These are phyloP conservation scores for Bryconaethiops microstoma DNA, from an alignment of 2,797 vertebrate species.

Conservation along the genomic window DNA sequence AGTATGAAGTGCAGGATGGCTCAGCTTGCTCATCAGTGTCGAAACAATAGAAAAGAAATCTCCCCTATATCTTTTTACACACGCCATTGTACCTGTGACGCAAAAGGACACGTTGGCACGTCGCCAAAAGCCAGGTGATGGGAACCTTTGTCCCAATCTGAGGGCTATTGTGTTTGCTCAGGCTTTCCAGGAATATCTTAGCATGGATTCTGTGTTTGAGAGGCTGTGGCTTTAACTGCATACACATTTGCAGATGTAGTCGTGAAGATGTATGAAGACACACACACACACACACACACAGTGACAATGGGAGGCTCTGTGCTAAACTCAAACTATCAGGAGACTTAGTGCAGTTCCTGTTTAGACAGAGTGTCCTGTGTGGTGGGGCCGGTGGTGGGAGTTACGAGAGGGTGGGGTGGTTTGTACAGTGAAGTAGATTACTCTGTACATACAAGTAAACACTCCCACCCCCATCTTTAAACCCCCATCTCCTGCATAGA, in stretches of 20 bases:
- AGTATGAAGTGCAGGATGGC: neutral
- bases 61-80: neutral
- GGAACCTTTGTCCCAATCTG: neutral
- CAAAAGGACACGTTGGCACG: neutral
- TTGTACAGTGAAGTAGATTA: neutral
- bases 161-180: neutral
- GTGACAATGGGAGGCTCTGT: neutral
- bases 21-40: neutral
- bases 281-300: no score
- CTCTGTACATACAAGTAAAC: neutral
- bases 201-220: neutral
- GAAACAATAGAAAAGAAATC: no score
- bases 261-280: neutral
- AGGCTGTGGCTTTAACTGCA: neutral
- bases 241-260: neutral
- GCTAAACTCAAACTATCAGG: conserved; percentile 10
- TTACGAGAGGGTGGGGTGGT: neutral
- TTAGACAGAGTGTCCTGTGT: conserved; percentile 22
- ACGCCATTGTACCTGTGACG: neutral
- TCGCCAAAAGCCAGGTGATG: neutral
- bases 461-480: neutral
- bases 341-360: conserved; percentile 29
- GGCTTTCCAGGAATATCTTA: neutral
- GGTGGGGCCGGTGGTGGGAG: neutral
- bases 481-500: no score